Percentiles rank a stretch among this genome's conserved stretches.
These are phyloP conservation scores for Drosophila falleni DNA, from an alignment of 2,888 invertebrate genomes.

Conservation along the genomic window DNA sequence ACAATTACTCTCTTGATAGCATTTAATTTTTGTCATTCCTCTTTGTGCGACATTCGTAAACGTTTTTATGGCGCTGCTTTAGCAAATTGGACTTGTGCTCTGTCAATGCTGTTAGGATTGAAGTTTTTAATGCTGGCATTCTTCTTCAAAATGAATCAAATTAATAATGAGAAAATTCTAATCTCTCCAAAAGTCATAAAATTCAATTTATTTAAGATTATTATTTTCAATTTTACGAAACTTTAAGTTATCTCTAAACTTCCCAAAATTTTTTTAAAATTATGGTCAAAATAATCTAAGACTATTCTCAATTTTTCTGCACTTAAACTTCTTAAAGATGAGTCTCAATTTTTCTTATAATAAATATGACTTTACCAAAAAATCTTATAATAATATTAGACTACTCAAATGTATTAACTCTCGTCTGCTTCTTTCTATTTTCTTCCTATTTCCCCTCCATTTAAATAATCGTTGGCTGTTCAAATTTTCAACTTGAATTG, in stretches of 20 bases:
- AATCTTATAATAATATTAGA: neutral
- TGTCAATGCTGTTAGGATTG: neutral
- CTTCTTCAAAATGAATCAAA: neutral
- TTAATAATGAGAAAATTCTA: neutral
- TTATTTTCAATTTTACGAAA: too few relatives aligned
- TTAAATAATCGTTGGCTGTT: slow-evolving; percentile 7
- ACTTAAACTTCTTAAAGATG: neutral
- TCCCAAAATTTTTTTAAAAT: too few relatives aligned
- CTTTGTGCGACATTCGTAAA: slow-evolving; percentile 22
- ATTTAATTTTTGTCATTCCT: slow-evolving; percentile 4
- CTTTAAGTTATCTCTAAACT: too few relatives aligned
- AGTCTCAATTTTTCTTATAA: neutral
- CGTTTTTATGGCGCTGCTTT: slow-evolving; percentile 10
- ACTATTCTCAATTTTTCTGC: too few relatives aligned
- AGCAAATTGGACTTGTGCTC: neutral
- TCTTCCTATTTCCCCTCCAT: neutral
- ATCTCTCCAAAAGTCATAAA: too few relatives aligned
- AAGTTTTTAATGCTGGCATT: too few relatives aligned
- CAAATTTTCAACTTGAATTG: slow-evolving; percentile 11
- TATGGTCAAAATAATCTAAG: too few relatives aligned
- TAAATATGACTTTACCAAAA: neutral
- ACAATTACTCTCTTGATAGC: neutral
- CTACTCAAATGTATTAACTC: slow-evolving; percentile 1
- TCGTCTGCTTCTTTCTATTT: neutral
- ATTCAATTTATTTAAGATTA: too few relatives aligned